Evolutionary conservation across 1,140 invertebrate species (phyloP).

Genomic region (Heliconius congener): DNA sequence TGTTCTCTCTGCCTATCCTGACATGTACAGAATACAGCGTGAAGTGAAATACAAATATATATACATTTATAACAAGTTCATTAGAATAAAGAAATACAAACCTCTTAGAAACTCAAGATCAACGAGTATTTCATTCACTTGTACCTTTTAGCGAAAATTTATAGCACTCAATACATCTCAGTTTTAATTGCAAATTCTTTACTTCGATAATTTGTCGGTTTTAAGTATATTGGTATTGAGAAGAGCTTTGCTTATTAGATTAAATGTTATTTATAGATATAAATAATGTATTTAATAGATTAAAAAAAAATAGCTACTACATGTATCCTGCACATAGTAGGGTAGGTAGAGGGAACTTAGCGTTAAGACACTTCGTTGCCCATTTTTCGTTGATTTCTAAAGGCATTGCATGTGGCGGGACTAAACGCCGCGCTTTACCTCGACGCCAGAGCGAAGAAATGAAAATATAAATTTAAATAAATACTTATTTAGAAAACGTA

Average conservation of each 20-base stretch:
- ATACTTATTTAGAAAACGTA: too few species aligned
- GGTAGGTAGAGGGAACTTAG: too few species aligned
- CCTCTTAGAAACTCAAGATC: background rate
- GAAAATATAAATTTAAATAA: too few species aligned
- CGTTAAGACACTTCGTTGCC: too few species aligned
- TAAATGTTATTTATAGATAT: background rate
- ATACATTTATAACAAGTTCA: background rate
- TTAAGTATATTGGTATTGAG: background rate
- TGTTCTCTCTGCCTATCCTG: too few species aligned
- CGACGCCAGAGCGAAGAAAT: too few species aligned
- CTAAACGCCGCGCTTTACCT: too few species aligned
- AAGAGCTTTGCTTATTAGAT: background rate
- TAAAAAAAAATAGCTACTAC: background rate
- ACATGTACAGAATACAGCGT: background rate
- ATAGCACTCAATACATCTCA: conserved; percentile 14
- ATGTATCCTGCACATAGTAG: too few species aligned
- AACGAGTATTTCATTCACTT: conserved; percentile 1
- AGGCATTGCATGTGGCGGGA: too few species aligned
- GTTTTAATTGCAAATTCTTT: conserved; percentile 18
- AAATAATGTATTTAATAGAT: background rate
- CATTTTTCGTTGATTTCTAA: too few species aligned
- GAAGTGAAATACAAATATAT: background rate
- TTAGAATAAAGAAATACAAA: background rate
- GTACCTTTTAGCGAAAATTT: conserved; percentile 16
- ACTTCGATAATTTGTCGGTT: background rate